Conservation (phyloP, 2,113 vertebrate species). For the crab-eating macaque (Macaca fascicularis) region DNA sequence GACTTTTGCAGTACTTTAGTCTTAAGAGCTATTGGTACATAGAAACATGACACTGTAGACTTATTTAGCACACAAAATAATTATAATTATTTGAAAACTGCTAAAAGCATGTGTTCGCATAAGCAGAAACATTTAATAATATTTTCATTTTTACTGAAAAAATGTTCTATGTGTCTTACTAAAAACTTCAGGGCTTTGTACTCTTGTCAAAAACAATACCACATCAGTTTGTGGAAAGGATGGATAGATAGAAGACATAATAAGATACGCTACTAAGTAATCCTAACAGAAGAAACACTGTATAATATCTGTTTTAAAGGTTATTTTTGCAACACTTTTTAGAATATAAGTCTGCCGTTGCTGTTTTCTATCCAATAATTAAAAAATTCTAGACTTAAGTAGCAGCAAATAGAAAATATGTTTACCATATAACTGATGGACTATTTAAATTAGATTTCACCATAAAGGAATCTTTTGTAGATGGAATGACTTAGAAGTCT, state of each 20-base stretch:
- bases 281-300: background rate
- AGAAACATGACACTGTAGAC: background rate
- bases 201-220: conserved; percentile 77
- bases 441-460: background rate
- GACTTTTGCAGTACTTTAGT: background rate
- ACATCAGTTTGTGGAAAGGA: conserved; percentile 78
- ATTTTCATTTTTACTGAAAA: conserved; percentile 77
- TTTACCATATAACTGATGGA: background rate
- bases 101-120: background rate
- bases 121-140: conserved; percentile 20
- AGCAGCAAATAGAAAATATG: background rate
- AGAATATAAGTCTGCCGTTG: background rate
- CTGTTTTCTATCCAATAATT: background rate
- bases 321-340: background rate
- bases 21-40: background rate
- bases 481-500: background rate
- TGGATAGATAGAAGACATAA: background rate
- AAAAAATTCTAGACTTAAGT: background rate
- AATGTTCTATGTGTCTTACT: conserved; percentile 76
- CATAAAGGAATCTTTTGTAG: background rate
- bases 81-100: conserved; percentile 13
- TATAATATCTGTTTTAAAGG: background rate
- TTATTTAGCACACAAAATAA: background rate
- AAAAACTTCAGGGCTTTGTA: conserved; percentile 76
- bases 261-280: background rate